These are phyloP conservation scores for Geothlypis trichas DNA, from an alignment of 2,113 vertebrate genomes.

Conservation along the genomic window DNA sequence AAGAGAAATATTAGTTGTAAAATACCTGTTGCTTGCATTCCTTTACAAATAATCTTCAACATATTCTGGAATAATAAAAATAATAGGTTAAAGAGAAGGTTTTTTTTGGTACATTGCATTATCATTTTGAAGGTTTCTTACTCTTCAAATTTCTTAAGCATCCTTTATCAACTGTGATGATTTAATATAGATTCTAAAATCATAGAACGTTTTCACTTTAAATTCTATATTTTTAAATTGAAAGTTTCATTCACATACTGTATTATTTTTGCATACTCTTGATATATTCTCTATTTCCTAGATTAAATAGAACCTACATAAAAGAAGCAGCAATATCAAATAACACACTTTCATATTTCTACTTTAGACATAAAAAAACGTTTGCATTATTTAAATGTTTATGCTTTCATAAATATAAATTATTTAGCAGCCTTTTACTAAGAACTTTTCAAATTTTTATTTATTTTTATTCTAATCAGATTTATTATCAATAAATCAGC, in stretches of 20 bases:
- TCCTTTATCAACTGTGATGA: not conserved
- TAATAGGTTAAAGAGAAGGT: rapidly evolving
- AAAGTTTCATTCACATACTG: not conserved
- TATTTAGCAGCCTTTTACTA: not conserved
- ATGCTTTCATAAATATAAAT: not conserved
- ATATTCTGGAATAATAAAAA: not conserved
- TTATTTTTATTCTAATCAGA: not conserved
- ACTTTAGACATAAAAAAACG: not conserved
- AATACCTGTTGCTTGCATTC: not conserved
- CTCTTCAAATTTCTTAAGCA: not conserved
- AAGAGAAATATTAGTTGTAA: not conserved
- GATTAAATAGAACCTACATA: not conserved
- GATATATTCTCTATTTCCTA: not conserved
- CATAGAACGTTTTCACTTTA: not conserved
- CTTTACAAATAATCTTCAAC: not conserved
- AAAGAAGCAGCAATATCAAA: not conserved
- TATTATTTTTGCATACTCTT: not conserved
- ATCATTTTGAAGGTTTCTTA: not conserved
- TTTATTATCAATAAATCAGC: not conserved
- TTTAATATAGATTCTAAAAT: not conserved
- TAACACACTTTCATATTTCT: not conserved
- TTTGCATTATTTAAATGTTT: not conserved
- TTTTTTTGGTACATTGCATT: not conserved
- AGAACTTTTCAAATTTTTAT: not conserved
- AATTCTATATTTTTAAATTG: not conserved